Evolutionary conservation across 2,888 invertebrate species (phyloP), one percentile per base, ranked within the genome.

Genomic region (Spisula solida): DNA sequence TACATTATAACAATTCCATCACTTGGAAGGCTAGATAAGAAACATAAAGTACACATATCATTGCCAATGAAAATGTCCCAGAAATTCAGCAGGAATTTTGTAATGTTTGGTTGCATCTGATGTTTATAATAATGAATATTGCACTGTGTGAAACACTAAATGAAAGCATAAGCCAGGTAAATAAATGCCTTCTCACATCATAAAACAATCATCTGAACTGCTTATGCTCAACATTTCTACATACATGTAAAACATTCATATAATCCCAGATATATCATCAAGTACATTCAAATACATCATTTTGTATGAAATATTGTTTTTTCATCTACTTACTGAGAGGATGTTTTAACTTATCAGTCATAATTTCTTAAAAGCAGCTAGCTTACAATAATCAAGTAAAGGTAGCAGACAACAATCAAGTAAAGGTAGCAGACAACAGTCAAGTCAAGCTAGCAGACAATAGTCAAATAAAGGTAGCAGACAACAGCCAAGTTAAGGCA

Each of bases 41-140:
- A 60, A n/a, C 60, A 60, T 60, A 8, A 14, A 56, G 20, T n/a
- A 66, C 10, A 66, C 25, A 66, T 25, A 25, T 66, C 25, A 25
- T 25, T 66, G 60, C 60, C 60, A 66, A 82, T 31, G 34, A 34
- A 82, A 82, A 66, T 82, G 82, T 82, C 82, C 66, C 82, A 82
- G 66, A 41, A 60, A 82, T 82, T 66, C 47, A 41, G 66, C 41
- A n/a, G 47, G 82, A 66, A 82, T 82, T n/a, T 82, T 60, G 25
- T 82, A 12, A 16, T 56, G 34, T 25, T 66, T 25, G 2, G 4
- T 25, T 10, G 25, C 60, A 66, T 66, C 60, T 66, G 60, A 66
- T 10, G 60, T 25, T n/a, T 25, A n/a, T 66, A n/a, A 66, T 66
- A 25, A 66, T 25, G 60, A 60, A 51, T n/a, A 60, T 60, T n/a